These are phyloP conservation scores for Siderastrea siderea DNA, from an alignment of 92 coral and sea anemone genomes.

Conservation along the genomic window DNA sequence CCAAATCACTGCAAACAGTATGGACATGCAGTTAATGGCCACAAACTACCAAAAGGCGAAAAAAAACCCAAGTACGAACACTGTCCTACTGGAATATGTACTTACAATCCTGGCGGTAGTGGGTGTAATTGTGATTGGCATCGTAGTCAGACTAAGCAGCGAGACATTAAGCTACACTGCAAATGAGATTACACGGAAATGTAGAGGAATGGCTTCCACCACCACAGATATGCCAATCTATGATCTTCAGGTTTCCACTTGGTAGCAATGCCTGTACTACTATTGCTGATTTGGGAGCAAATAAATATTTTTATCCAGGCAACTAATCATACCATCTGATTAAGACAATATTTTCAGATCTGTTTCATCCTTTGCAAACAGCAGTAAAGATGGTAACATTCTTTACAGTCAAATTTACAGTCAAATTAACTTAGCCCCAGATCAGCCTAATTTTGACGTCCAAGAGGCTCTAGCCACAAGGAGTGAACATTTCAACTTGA, in stretches of 20 bases:
- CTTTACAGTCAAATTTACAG: no score
- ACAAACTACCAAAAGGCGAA: no score
- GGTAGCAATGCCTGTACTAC: no score
- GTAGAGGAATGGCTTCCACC: neutral
- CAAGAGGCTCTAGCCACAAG: no score
- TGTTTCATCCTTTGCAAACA: neutral
- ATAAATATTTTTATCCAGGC: neutral
- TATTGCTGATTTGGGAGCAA: neutral
- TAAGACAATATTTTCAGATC: neutral
- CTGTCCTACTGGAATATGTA: conserved; percentile 7
- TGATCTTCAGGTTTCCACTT: neutral
- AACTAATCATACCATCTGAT: neutral
- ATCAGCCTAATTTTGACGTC: no score
- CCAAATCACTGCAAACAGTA: no score
- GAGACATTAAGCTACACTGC: neutral
- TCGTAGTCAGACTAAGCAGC: neutral
- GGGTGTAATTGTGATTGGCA: no score
- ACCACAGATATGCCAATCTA: neutral
- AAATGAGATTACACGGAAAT: neutral
- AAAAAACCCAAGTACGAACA: neutral
- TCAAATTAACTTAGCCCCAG: neutral
- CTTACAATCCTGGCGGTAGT: no score
- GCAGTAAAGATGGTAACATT: neutral
- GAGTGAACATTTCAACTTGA: neutral
- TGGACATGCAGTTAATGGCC: no score